Evolutionary conservation across 2,113 vertebrate genomes (phyloP).

Genomic region (Empidonax alnorum): DNA sequence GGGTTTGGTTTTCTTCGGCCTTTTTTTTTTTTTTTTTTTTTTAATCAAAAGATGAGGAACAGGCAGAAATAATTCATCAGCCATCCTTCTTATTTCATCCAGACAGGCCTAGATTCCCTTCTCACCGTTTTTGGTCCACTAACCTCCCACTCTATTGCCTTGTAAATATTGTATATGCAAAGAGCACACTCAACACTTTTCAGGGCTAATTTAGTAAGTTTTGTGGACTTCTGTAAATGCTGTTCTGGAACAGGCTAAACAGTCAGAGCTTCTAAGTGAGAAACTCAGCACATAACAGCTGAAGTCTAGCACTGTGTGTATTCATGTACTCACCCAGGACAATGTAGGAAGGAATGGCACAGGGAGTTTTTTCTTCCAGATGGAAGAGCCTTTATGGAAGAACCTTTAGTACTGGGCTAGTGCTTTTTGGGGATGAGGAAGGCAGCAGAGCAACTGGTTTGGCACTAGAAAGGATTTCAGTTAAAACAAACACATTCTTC

Average conservation of each 20-base stretch:
- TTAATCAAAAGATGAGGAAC: background rate
- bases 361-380: background rate
- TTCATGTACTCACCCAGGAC: no score
- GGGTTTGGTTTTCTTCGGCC: background rate
- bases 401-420: fast-evolving
- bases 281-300: background rate
- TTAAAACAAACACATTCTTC: background rate
- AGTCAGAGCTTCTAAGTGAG: background rate
- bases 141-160: background rate
- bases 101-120: background rate
- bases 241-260: background rate
- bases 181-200: background rate
- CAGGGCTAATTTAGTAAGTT: background rate
- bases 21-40: background rate
- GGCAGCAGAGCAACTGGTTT: background rate
- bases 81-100: background rate
- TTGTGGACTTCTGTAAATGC: background rate
- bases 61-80: background rate
- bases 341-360: background rate
- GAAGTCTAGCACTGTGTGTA: background rate
- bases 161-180: background rate
- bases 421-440: background rate
- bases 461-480: background rate
- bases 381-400: background rate
- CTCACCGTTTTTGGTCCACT: background rate